Evolutionary conservation across 2,797 vertebrate genomes (phyloP), one percentile per base, ranked within the genome.

Genomic region (Gallinago nigripennis): DNA sequence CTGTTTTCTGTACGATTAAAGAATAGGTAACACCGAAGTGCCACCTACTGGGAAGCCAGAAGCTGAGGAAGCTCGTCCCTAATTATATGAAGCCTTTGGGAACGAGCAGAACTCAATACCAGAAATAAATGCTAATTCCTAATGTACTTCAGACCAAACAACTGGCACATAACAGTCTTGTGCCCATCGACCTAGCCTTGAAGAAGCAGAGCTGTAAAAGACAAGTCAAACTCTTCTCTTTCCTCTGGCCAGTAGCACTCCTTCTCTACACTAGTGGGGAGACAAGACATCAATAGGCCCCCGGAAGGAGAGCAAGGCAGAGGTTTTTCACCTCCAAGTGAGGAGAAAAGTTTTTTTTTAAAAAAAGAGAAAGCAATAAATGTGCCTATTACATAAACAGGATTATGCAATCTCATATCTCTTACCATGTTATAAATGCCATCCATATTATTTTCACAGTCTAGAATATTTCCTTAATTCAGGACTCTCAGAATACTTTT

Each of bases 1-100:
- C 8, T 12, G 30, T 48, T 46, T 72, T 51, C 56, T 70, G 5
- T 35, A 53, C 9, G 27, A 92, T 65, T 66, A 48, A 69, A 71
- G n/a, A 76, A 89, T 3, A 75, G 65, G 6, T 66, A 92, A 91
- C 45, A 88, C 88, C 37, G 3, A 96, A 94, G 82, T 92, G 96
- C 95, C 96, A 96, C 73, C 96, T 96, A 86, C 95, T 95, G 95
- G 95, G 68, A 88, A 91, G 21, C 16, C 25, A 46, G 35, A 76
- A 87, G 51, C 28, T 63, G 51, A 82, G 56, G 19, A 79, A 66
- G 25, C 30, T 63, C 45, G 69, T 68, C 37, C 57, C 45, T 43
- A 46, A 30, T 28, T 39, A 43, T 0, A 54, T 0, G 0, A 85
- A 96, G 16, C 5, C 23, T 91, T 75, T 69, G 35, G 17, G 53